Conservation (phyloP, 1,140 invertebrate genomes). For the Drosophila tropicalis region DNA sequence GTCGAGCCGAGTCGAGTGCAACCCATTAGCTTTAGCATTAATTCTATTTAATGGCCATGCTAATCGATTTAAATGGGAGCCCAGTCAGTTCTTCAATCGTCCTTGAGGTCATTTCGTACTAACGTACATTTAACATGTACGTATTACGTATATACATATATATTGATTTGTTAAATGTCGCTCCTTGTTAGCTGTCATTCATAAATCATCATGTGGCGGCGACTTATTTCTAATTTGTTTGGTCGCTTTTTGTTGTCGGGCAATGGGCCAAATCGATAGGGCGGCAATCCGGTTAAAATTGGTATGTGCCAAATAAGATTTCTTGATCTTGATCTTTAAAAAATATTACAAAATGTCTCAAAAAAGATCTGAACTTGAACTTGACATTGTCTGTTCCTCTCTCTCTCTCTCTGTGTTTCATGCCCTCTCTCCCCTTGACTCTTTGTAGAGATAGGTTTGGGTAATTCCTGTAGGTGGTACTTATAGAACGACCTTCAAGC, state of each 20-base stretch:
- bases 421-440: background rate
- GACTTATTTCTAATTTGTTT: background rate
- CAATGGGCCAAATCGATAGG: slow-evolving; percentile 59
- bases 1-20: slow-evolving; percentile 2
- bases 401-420: background rate
- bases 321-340: slow-evolving; percentile 10
- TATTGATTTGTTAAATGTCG: slow-evolving; percentile 48
- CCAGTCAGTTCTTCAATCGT: slow-evolving; percentile 29
- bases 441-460: background rate
- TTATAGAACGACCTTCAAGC: background rate
- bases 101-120: slow-evolving; percentile 26
- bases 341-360: slow-evolving; percentile 44
- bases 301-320: slow-evolving; percentile 50
- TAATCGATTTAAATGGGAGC: slow-evolving; percentile 58
- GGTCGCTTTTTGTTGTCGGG: slow-evolving; percentile 20
- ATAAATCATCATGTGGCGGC: slow-evolving; percentile 58
- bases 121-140: background rate
- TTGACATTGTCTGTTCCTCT: slow-evolving; percentile 55
- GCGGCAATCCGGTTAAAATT: slow-evolving; percentile 69
- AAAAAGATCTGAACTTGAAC: slow-evolving; percentile 65
- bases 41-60: slow-evolving; percentile 43
- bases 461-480: background rate
- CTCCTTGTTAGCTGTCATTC: slow-evolving; percentile 64
- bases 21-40: slow-evolving; percentile 18
- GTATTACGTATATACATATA: slow-evolving; percentile 18